Conservation (phyloP, 2,113 vertebrate genomes). For the Mungos mungo region DNA sequence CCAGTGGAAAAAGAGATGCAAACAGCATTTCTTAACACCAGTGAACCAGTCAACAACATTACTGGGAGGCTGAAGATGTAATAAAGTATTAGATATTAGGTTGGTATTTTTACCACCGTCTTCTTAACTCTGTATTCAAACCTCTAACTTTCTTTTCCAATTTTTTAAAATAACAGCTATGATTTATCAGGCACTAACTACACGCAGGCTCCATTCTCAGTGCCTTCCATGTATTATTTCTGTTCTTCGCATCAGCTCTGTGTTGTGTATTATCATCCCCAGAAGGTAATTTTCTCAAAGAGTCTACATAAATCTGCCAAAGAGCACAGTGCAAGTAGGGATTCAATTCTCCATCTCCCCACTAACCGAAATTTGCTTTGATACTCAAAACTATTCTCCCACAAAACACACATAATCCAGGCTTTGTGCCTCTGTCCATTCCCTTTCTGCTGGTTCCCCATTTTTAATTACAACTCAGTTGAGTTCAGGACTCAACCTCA, state of each 20-base stretch:
- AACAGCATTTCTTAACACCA: not conserved
- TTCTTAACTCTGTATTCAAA: not conserved
- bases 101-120: not conserved
- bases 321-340: not conserved
- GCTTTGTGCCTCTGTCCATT: not conserved
- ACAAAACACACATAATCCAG: not conserved
- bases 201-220: not conserved
- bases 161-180: not conserved
- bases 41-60: not conserved
- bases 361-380: not conserved
- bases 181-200: not conserved
- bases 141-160: not conserved
- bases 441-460: not conserved
- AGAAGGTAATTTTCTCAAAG: not conserved
- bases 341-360: not conserved
- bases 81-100: not conserved
- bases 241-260: not conserved
- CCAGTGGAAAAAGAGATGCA: not conserved
- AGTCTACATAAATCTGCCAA: not conserved
- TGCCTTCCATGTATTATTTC: not conserved
- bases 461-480: not conserved
- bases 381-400: not conserved
- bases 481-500: not conserved
- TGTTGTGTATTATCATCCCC: not conserved
- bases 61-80: not conserved